Evolutionary conservation across 2,888 invertebrate genomes (phyloP).

Genomic region (Hypolimnas misippus): DNA sequence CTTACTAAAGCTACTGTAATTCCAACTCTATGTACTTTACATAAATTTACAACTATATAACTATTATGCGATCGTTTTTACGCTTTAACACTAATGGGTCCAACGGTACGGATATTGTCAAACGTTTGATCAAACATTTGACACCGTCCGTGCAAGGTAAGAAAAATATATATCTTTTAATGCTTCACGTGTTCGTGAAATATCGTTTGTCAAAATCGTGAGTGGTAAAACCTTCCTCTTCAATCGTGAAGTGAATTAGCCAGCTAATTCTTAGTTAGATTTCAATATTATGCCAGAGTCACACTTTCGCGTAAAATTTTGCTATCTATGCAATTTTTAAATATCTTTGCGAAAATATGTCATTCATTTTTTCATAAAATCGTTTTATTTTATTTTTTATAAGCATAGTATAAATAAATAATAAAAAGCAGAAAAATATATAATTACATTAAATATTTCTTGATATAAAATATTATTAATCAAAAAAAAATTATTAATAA

Average conservation of each 20-base stretch:
- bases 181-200: too few species aligned
- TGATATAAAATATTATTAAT: too few species aligned
- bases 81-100: slow-evolving; percentile 7
- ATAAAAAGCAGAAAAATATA: too few species aligned
- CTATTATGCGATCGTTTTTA: slow-evolving; percentile 7
- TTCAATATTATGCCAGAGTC: not conserved
- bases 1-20: slow-evolving; percentile 14
- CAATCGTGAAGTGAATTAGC: not conserved
- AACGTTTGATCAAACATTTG: not conserved
- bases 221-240: not conserved
- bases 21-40: slow-evolving; percentile 26
- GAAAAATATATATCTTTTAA: not conserved
- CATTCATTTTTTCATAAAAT: too few species aligned
- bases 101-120: slow-evolving; percentile 5
- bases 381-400: too few species aligned
- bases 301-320: not conserved
- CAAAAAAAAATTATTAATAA: too few species aligned
- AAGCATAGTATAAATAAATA: too few species aligned
- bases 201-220: not conserved
- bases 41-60: slow-evolving; percentile 34
- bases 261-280: not conserved
- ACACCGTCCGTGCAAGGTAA: not conserved
- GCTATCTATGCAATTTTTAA: too few species aligned
- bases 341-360: too few species aligned
- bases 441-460: too few species aligned